phyloP scores from a whole-genome alignment of 2,888 invertebrate species.

The Nephrotoma flavescens region DNA sequence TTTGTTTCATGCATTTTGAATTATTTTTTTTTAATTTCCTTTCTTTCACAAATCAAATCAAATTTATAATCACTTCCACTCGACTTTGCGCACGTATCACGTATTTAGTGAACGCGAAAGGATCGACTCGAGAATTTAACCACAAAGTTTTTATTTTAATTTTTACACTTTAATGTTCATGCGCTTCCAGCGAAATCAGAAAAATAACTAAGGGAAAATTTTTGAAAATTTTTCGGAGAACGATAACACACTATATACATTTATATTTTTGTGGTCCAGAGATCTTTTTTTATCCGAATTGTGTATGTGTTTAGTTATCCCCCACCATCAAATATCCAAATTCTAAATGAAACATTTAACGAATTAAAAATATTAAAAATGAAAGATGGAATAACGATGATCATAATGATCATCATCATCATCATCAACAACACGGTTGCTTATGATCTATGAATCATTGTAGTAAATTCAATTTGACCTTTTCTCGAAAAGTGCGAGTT shows the following conservation, averaged over 20 bases:
- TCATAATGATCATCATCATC: background rate
- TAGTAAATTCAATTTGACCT: background rate
- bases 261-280: background rate
- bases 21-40: background rate
- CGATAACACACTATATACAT: background rate
- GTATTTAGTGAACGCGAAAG: background rate
- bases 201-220: background rate
- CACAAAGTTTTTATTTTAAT: background rate
- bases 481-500: background rate
- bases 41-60: background rate
- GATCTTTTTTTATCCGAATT: background rate
- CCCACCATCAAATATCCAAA: background rate
- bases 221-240: background rate
- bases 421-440: background rate
- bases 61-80: background rate
- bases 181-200: background rate
- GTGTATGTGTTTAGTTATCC: background rate
- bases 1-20: conserved; percentile 40
- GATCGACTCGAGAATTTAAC: background rate
- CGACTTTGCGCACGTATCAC: background rate
- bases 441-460: background rate
- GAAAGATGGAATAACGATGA: background rate
- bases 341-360: background rate
- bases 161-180: background rate
- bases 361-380: background rate